Percentiles rank a stretch among this genome's conserved stretches.
Conservation (phyloP, 2,888 invertebrate species). For the Apodemia zela region DNA sequence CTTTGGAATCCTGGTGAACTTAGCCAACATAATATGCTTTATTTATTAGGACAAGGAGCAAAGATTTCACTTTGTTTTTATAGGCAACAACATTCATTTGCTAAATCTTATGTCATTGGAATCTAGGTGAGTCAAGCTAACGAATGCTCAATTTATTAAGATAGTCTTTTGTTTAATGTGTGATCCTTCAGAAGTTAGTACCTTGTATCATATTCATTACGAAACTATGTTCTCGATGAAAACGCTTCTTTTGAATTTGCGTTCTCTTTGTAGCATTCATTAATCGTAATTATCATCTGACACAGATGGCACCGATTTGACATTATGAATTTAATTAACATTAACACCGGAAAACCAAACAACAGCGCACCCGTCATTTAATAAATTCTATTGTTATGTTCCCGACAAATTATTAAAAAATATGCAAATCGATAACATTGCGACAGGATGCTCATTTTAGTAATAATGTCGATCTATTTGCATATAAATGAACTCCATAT, state of each 20-base stretch:
- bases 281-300: constrained; percentile 55
- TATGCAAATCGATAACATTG: constrained; percentile 75
- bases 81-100: too few species aligned
- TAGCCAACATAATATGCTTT: too few species aligned
- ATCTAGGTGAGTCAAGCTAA: too few species aligned
- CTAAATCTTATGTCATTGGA: too few species aligned
- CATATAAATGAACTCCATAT: constrained; percentile 71
- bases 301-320: constrained; percentile 63
- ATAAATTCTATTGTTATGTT: constrained; percentile 65
- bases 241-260: neutral
- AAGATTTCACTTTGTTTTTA: too few species aligned
- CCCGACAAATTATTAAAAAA: constrained; percentile 74
- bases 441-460: constrained; percentile 75
- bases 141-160: too few species aligned
- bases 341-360: constrained; percentile 70
- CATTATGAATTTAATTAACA: constrained; percentile 61
- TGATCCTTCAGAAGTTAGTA: too few species aligned
- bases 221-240: too few species aligned
- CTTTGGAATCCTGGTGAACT: too few species aligned
- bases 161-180: too few species aligned
- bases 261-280: constrained; percentile 28
- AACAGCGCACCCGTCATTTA: constrained; percentile 60
- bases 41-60: too few species aligned
- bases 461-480: constrained; percentile 71
- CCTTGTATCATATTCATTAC: too few species aligned